These are phyloP conservation scores for Sympetrum striolatum DNA, from an alignment of 2,888 invertebrate genomes.

Conservation along the genomic window DNA sequence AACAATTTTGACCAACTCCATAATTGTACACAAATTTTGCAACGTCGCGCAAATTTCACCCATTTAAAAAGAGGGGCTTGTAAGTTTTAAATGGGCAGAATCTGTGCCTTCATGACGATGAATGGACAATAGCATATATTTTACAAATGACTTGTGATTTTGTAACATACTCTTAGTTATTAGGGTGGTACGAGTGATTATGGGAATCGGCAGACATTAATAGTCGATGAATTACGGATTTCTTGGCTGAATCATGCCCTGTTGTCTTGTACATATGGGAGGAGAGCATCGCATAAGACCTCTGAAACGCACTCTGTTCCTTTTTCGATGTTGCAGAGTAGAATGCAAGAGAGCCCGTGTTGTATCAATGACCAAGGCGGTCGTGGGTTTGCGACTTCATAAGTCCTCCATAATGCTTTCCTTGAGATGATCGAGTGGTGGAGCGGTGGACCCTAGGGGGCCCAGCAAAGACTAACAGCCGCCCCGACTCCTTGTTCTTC, in stretches of 20 bases:
- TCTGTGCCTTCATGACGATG: too few relatives aligned
- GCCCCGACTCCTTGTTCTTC: not conserved
- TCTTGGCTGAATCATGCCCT: not conserved
- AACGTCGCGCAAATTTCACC: too few relatives aligned
- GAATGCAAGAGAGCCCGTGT: not conserved
- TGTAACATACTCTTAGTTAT: too few relatives aligned
- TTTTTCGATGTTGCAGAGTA: not conserved
- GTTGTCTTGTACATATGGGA: not conserved
- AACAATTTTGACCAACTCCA: too few relatives aligned
- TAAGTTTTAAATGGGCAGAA: too few relatives aligned
- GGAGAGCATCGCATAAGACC: not conserved
- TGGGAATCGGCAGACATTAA: not conserved
- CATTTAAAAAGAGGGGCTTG: too few relatives aligned
- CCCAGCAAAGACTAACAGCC: not conserved
- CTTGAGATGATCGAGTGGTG: not conserved
- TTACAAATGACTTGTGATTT: too few relatives aligned
- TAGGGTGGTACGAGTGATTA: not conserved
- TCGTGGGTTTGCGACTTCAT: not conserved
- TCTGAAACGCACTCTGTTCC: not conserved
- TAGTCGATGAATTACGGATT: not conserved
- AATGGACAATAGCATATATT: too few relatives aligned
- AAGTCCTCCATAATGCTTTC: not conserved
- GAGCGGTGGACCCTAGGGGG: not conserved
- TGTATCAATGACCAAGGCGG: not conserved
- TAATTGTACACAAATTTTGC: too few relatives aligned